Conservation (phyloP, 2,888 invertebrate species). For the Phytoseiulus persimilis region DNA sequence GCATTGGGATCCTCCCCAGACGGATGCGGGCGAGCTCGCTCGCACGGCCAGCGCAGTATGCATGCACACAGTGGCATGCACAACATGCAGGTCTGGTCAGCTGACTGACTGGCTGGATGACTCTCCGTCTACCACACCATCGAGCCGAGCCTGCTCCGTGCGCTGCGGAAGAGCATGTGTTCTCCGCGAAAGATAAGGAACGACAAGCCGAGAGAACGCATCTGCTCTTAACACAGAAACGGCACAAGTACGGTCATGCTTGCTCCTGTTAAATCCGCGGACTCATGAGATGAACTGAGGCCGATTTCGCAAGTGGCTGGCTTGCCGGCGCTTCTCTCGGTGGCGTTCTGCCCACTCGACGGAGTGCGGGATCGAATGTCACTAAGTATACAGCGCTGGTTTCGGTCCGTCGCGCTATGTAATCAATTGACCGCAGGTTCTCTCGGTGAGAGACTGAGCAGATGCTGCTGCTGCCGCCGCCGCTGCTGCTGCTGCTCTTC, state of each 20-base stretch:
- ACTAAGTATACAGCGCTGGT: neutral
- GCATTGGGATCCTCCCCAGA: neutral
- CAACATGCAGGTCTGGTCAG: neutral
- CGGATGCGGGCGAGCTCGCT: neutral
- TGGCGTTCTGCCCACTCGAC: neutral
- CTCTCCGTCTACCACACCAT: no score
- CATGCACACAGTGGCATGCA: neutral
- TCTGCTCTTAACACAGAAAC: neutral
- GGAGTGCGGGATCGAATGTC: neutral
- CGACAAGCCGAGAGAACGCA: neutral
- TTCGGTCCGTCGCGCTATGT: neutral
- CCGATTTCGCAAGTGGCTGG: neutral
- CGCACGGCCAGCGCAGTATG: neutral
- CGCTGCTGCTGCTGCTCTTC: neutral
- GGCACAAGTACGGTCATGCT: neutral
- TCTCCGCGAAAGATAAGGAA: neutral
- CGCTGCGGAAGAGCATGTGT: neutral
- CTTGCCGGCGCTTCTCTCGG: neutral
- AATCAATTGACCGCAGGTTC: neutral
- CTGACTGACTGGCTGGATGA: neutral
- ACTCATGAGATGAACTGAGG: neutral
- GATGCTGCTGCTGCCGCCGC: neutral
- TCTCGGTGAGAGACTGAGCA: neutral
- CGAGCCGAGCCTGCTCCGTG: neutral
- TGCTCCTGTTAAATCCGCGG: neutral